These are phyloP conservation scores for Hirundichthys speculiger DNA, from an alignment of 2,113 vertebrate genomes.

Conservation along the genomic window DNA sequence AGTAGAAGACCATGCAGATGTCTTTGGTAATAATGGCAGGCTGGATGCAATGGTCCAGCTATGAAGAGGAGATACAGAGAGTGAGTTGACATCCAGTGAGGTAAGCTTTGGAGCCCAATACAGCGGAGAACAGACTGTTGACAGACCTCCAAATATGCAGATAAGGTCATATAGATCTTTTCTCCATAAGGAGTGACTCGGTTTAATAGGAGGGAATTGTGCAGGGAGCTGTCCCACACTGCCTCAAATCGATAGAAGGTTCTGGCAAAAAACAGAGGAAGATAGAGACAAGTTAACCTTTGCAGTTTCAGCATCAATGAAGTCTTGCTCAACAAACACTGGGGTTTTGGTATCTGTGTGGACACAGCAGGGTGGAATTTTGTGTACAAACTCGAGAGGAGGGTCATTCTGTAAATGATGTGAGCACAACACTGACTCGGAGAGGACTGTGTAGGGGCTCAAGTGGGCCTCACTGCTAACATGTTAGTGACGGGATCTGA, in stretches of 20 bases:
- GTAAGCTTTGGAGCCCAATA: background rate
- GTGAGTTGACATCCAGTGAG: background rate
- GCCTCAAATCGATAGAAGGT: constrained; percentile 98
- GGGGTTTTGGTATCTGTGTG: background rate
- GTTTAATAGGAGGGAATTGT: constrained; percentile 97
- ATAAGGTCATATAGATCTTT: constrained; percentile 98
- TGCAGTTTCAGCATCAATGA: background rate
- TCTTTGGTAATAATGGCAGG: constrained; percentile 98
- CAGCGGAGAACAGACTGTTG: background rate
- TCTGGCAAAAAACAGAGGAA: constrained; percentile 70
- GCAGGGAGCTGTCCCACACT: constrained; percentile 97
- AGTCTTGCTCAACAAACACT: background rate
- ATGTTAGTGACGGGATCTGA: constrained; percentile 27
- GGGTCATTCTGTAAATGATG: background rate
- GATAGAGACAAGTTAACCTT: background rate
- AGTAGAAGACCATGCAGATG: constrained; percentile 98
- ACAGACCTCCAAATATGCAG: constrained; percentile 96
- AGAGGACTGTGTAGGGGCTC: constrained; percentile 16
- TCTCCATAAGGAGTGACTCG: constrained; percentile 95
- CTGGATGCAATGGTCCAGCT: constrained; percentile 99
- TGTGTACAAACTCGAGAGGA: background rate
- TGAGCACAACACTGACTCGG: background rate
- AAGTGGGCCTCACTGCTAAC: constrained; percentile 20
- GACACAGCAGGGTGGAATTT: background rate
- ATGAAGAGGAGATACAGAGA: constrained; percentile 33